phyloP scores from a whole-genome alignment of 2,113 vertebrate genomes.

The Rhinoptilus africanus region DNA sequence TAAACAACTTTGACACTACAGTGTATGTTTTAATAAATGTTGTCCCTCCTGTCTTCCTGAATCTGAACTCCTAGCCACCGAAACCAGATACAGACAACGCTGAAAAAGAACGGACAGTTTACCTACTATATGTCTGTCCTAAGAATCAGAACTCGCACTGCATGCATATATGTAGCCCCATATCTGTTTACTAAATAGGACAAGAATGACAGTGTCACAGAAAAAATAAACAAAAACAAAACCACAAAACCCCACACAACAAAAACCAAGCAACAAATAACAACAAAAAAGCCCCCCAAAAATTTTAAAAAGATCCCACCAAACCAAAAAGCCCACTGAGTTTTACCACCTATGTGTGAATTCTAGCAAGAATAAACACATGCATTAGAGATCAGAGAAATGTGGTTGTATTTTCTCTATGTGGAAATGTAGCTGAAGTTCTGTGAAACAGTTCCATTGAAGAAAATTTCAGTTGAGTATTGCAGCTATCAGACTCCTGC shows the following conservation, averaged over 20 bases:
- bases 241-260: not conserved
- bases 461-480: constrained; percentile 43
- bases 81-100: not conserved
- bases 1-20: not conserved
- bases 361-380: not conserved
- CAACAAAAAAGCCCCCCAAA: not conserved
- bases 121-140: not conserved
- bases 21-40: not conserved
- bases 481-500: not conserved
- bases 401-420: not conserved
- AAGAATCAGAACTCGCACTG: not conserved
- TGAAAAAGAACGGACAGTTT: not conserved
- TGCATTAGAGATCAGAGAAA: not conserved
- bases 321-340: not conserved
- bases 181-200: not conserved
- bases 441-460: not conserved
- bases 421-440: not conserved
- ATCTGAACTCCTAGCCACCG: not conserved
- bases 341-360: not conserved
- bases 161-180: not conserved
- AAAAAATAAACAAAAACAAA: not conserved
- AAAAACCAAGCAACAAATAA: not conserved
- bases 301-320: not conserved
- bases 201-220: not conserved
- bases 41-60: not conserved